Evolutionary conservation across 2,797 vertebrate genomes (phyloP).

Genomic region (Phataginus tricuspis): DNA sequence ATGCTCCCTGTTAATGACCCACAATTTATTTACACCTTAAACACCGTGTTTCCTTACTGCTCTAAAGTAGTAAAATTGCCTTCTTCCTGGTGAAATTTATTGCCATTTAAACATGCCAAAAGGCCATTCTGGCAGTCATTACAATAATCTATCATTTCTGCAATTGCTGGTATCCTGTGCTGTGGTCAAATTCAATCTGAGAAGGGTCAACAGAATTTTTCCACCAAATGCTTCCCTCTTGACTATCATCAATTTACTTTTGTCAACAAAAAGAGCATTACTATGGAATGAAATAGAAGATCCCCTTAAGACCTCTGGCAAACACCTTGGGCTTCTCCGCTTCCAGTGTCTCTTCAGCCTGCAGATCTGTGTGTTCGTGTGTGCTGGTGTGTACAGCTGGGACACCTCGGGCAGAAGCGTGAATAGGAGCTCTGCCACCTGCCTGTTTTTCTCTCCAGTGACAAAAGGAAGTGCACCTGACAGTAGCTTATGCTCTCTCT

Average conservation of each 20-base stretch:
- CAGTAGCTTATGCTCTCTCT: not conserved
- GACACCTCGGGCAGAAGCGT: not conserved
- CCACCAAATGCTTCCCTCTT: constrained; percentile 89
- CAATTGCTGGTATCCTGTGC: constrained; percentile 92
- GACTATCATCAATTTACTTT: constrained; percentile 95
- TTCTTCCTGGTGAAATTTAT: constrained; percentile 93
- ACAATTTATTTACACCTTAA: constrained; percentile 96
- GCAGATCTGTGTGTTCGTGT: not conserved
- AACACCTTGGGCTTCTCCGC: constrained; percentile 80
- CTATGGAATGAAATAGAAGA: constrained; percentile 89
- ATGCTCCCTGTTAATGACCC: constrained; percentile 89
- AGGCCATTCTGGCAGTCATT: constrained; percentile 93
- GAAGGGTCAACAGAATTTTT: constrained; percentile 95
- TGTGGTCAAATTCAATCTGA: constrained; percentile 96
- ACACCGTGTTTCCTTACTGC: constrained; percentile 88
- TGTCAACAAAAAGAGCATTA: constrained; percentile 94
- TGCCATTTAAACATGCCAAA: constrained; percentile 99
- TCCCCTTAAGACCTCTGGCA: constrained; percentile 87
- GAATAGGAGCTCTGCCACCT: constrained; percentile 2
- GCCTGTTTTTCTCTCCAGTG: not conserved
- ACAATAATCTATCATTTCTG: constrained; percentile 99
- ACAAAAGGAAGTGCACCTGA: not conserved
- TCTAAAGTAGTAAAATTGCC: constrained; percentile 89
- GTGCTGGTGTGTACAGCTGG: not conserved
- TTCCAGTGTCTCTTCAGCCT: constrained; percentile 39